Percentiles rank a stretch among this genome's conserved stretches.
Conservation (phyloP, 2,113 vertebrate species). For the Toxotes jaculatrix region DNA sequence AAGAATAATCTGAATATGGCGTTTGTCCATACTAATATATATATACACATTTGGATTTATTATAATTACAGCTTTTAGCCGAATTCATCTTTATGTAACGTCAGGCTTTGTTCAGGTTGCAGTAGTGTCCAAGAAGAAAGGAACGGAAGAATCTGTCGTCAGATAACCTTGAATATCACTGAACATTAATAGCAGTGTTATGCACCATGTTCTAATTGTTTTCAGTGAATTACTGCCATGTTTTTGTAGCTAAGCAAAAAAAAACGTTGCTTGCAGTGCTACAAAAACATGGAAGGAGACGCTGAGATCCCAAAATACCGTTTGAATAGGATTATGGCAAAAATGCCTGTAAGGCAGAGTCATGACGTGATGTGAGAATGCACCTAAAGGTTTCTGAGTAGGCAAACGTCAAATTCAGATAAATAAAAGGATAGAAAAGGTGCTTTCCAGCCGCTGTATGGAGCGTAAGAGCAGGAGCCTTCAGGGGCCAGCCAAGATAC, state of each 20-base stretch:
- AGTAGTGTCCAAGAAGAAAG: background rate
- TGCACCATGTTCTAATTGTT: conserved; percentile 12
- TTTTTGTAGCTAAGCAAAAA: conserved; percentile 31
- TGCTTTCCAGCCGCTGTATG: conserved; percentile 47
- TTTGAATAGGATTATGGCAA: conserved; percentile 11
- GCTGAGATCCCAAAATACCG: conserved; percentile 11
- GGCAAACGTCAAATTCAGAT: conserved; percentile 66
- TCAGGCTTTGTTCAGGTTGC: background rate
- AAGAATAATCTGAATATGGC: conserved; percentile 51
- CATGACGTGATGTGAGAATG: conserved; percentile 1
- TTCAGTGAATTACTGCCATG: conserved; percentile 4
- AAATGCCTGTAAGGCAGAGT: conserved; percentile 4
- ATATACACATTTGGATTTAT: background rate
- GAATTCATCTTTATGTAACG: background rate
- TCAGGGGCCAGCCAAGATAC: conserved; percentile 36
- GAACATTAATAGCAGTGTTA: conserved; percentile 6
- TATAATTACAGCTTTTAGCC: background rate
- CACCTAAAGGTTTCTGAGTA: conserved; percentile 29
- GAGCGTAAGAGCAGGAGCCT: conserved; percentile 50
- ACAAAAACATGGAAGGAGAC: background rate
- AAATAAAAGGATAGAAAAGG: conserved; percentile 22
- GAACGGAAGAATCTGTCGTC: background rate
- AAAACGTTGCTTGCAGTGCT: conserved; percentile 3
- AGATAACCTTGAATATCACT: background rate
- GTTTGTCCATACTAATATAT: conserved; percentile 45